These are phyloP conservation scores for Hipposideros larvatus DNA, from an alignment of 2,797 vertebrate genomes.

Conservation along the genomic window DNA sequence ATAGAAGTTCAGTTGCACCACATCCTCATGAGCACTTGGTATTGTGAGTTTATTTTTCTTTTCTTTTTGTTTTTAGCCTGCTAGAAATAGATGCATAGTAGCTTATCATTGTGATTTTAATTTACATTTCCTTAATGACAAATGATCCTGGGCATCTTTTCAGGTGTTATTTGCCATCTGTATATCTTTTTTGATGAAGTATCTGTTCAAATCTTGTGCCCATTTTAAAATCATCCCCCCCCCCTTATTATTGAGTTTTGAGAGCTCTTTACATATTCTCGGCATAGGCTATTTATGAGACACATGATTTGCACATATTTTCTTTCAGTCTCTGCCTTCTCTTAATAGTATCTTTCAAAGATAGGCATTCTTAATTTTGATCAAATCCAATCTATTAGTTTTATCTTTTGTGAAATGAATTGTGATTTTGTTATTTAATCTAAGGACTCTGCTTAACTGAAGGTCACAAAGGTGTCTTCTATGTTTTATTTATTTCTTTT, in stretches of 20 bases:
- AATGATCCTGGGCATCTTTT: not conserved
- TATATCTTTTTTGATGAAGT: not conserved
- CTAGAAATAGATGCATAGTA: not conserved
- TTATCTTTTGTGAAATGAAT: not conserved
- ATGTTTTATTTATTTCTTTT: not conserved
- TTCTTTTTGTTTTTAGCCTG: not conserved
- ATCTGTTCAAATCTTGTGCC: not conserved
- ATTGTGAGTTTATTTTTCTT: not conserved
- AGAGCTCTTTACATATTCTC: not conserved
- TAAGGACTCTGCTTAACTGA: not conserved
- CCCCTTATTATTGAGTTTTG: not conserved
- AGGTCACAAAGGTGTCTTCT: not conserved
- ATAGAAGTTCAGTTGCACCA: no score
- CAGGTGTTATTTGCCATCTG: not conserved
- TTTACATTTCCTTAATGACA: not conserved
- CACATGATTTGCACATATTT: not conserved
- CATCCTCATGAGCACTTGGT: not conserved
- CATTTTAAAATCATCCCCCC: not conserved
- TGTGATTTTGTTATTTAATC: not conserved
- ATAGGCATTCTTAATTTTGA: not conserved
- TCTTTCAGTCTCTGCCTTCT: not conserved
- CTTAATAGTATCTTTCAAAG: not conserved
- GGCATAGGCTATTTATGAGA: not conserved
- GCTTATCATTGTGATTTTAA: not conserved
- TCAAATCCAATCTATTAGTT: not conserved